Conservation (phyloP, 2,113 vertebrate genomes). For the Notiomystis cincta region DNA sequence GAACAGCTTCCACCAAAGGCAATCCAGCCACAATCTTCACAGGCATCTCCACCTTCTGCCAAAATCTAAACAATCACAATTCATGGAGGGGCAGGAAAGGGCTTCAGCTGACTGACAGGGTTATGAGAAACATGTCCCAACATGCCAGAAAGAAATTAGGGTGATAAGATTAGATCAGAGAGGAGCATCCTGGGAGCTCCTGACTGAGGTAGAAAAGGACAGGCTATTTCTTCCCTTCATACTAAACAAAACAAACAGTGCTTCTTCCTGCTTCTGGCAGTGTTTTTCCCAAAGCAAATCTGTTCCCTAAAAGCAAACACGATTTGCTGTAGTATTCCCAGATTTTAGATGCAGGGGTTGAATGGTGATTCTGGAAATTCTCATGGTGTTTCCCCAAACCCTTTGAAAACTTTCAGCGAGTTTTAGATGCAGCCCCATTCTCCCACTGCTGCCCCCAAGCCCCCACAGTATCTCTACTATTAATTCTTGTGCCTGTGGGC, state of each 20-base stretch:
- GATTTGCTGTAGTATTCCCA: background rate
- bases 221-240: background rate
- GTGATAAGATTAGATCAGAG: background rate
- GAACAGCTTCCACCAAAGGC: background rate
- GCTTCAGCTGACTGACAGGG: background rate
- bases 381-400: background rate
- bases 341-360: background rate
- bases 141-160: background rate
- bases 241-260: background rate
- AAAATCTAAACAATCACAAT: constrained; percentile 15
- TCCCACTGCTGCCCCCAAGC: background rate
- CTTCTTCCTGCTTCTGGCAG: constrained; percentile 3
- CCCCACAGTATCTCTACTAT: accelerated
- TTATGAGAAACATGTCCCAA: background rate
- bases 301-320: background rate
- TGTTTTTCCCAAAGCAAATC: background rate
- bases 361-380: background rate
- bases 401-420: background rate
- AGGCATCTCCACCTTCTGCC: background rate
- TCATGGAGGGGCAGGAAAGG: background rate
- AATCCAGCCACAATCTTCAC: background rate
- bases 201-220: background rate
- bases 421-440: background rate
- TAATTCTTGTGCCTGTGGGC: background rate
- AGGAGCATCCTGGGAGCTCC: background rate